These are phyloP conservation scores for Pimephales promelas DNA, from an alignment of 2,113 vertebrate species.

Conservation along the genomic window DNA sequence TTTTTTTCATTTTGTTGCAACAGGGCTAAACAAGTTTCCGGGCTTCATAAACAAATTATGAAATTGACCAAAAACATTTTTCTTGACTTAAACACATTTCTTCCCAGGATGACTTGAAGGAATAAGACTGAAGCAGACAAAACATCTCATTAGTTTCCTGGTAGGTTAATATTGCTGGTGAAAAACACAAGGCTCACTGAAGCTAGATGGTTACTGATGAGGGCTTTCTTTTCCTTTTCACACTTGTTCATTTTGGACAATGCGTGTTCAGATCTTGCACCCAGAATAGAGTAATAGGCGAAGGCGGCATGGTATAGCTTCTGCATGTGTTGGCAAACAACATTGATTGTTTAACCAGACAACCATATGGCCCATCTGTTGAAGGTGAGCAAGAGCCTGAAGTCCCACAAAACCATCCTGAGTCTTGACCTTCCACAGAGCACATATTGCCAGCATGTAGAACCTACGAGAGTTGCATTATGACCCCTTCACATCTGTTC, in stretches of 20 bases:
- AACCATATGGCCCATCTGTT: background rate
- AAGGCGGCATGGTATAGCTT: background rate
- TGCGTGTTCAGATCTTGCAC: slow-evolving; percentile 1
- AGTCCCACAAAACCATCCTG: background rate
- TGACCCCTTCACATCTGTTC: background rate
- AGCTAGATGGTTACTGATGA: slow-evolving; percentile 13
- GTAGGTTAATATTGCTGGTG: background rate
- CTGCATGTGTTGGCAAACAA: background rate
- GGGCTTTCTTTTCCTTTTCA: slow-evolving; percentile 9
- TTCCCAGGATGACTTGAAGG: background rate
- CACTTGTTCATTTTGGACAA: background rate
- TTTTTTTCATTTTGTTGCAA: background rate
- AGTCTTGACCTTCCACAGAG: background rate
- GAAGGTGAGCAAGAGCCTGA: background rate
- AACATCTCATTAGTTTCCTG: background rate
- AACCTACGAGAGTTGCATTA: background rate
- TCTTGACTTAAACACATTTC: background rate
- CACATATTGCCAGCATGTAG: background rate
- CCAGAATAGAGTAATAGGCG: background rate
- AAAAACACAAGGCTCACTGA: background rate
- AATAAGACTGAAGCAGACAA: background rate
- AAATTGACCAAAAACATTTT: background rate
- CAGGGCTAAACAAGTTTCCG: background rate
- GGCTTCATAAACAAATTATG: background rate
- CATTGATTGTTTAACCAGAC: slow-evolving; percentile 7